Conservation (phyloP, 2,888 invertebrate species). For the Fragum sueziense region DNA sequence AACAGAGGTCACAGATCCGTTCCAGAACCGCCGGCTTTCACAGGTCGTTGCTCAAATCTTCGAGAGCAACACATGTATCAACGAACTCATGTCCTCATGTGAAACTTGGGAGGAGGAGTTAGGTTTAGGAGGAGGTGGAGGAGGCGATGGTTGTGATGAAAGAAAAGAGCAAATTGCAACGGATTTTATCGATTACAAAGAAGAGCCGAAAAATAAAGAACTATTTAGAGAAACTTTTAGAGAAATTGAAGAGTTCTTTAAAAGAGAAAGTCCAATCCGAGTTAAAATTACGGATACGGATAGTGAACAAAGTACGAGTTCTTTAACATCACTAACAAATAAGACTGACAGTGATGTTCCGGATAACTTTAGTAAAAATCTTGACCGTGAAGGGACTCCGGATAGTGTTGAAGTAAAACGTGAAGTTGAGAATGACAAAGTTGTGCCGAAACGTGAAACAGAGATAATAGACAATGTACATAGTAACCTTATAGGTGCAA, state of each 20-base stretch:
- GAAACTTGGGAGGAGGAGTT: conserved; percentile 17
- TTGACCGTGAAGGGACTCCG: not conserved
- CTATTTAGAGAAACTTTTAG: conserved; percentile 40
- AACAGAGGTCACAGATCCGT: conserved; percentile 36
- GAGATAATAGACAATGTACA: conserved; percentile 3
- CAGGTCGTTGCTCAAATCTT: conserved; percentile 56
- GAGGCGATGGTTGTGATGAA: not conserved
- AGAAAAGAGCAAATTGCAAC: conserved; percentile 32
- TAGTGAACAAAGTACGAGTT: not conserved
- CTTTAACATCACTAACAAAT: not conserved
- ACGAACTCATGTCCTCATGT: conserved; percentile 18
- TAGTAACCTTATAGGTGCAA: not conserved
- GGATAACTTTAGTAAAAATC: not conserved
- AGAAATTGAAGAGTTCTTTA: conserved; percentile 32
- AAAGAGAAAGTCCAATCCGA: conserved; percentile 11
- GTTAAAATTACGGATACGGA: conserved; percentile 8
- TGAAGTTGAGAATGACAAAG: not conserved
- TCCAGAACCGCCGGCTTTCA: conserved; percentile 46
- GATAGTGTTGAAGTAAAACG: not conserved
- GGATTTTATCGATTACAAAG: conserved; percentile 56
- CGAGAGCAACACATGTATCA: conserved; percentile 36
- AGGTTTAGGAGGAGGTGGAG: conserved; percentile 2
- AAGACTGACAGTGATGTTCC: not conserved
- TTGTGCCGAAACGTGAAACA: not conserved
- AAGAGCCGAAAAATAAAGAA: conserved; percentile 58